Conservation (phyloP, 2,888 invertebrate genomes). For the Rhyacophila evoluta region DNA sequence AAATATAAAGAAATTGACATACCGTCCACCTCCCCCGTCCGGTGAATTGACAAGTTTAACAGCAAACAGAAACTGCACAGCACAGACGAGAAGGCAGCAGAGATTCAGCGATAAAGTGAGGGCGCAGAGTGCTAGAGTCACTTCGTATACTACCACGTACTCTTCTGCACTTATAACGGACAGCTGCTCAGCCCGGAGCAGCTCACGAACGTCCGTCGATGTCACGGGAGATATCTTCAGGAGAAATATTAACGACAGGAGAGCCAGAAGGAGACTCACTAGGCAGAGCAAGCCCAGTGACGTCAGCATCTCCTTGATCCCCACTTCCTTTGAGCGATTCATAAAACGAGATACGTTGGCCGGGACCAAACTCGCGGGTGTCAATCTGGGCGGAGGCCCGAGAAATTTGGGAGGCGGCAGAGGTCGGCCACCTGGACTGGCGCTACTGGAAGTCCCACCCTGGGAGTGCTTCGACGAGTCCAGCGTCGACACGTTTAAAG, state of each 20-base stretch:
- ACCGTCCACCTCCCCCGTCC: slow-evolving; percentile 81
- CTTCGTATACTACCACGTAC: slow-evolving; percentile 90
- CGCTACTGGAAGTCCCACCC: slow-evolving; percentile 70
- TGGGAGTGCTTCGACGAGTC: slow-evolving; percentile 76
- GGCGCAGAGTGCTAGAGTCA: slow-evolving; percentile 89
- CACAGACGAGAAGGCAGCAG: slow-evolving; percentile 92
- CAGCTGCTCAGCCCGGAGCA: slow-evolving; percentile 68
- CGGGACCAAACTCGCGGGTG: slow-evolving; percentile 58
- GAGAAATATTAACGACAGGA: slow-evolving; percentile 86
- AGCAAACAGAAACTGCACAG: slow-evolving; percentile 93
- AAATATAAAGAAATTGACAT: slow-evolving; percentile 59
- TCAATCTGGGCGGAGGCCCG: slow-evolving; percentile 58
- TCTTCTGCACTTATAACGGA: slow-evolving; percentile 74
- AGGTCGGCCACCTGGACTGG: slow-evolving; percentile 70
- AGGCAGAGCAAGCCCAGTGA: slow-evolving; percentile 88
- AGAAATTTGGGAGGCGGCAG: slow-evolving; percentile 65
- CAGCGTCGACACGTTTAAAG: slow-evolving; percentile 76
- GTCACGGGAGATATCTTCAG: slow-evolving; percentile 84
- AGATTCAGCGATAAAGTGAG: slow-evolving; percentile 89
- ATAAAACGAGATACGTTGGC: slow-evolving; percentile 57
- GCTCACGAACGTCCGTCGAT: slow-evolving; percentile 68
- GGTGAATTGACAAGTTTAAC: slow-evolving; percentile 91
- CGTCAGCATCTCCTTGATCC: slow-evolving; percentile 80
- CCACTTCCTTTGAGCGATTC: slow-evolving; percentile 52
- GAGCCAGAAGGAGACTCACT: slow-evolving; percentile 84